Base-by-base conservation (phyloP, 2,113 vertebrate species). In the Taurulus bubalis region DNA sequence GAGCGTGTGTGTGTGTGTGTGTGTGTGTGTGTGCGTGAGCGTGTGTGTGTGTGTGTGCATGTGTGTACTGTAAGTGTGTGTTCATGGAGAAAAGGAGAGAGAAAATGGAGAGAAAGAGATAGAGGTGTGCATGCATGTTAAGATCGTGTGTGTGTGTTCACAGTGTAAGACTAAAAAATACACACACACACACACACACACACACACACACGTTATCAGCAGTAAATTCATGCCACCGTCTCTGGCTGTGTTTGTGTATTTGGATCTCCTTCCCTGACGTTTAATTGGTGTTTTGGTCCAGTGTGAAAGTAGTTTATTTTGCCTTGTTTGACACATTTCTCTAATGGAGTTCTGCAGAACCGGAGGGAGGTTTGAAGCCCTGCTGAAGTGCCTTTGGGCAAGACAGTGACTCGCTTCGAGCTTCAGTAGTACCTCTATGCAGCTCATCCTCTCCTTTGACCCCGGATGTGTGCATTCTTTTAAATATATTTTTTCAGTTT, bases 211-310 rank as follows among this genome's bases (percentile, higher is more conserved):
- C 26, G 60, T 36, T 69, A 65, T 75, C 71, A 72, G 78, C 65
- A 60, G 55, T 71, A 38, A 22, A 76, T 60, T 26, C 36, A 53
- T 70, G 63, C 68, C 55, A 42, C 38, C n/a, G 45, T 77, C 71
- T 70, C 84, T 69, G 74, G 71, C 77, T 75, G 72, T 75, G 67
- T 81, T 69, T 66, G 55, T 60, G 56, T 59, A 79, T 79, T 47
- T 81, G 86, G 82, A 83, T 64, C 55, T 74, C 62, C 60, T 66
- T 81, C 80, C 75, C 66, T 84, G 75, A 82, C 2, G 60, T 75
- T 68, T 77, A 40, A 77, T 82, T 71, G 64, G 32, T 51, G 71
- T 85, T 83, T 65, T 60, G 34, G 77, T 90, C 68, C 64, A 53
- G 66, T 66, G 55, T 71, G 49, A 60, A 75, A 78, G 56, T 49